These are phyloP conservation scores for Heterocephalus glaber DNA, from an alignment of 2,113 vertebrate species.

Conservation along the genomic window DNA sequence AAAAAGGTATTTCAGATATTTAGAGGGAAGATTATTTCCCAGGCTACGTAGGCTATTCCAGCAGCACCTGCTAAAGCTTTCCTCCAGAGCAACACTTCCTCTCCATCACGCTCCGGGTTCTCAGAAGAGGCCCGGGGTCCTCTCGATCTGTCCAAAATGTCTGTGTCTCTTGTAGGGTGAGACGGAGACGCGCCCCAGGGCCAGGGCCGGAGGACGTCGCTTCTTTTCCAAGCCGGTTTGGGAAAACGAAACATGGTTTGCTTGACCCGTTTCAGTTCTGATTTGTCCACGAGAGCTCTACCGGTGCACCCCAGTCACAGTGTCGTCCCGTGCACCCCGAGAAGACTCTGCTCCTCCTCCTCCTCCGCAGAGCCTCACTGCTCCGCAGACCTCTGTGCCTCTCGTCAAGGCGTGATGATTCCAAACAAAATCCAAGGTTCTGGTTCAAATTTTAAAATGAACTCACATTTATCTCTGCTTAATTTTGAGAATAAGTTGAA, in stretches of 20 bases:
- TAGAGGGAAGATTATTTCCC: slow-evolving; percentile 45
- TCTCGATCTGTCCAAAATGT: not conserved
- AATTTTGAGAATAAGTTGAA: not conserved
- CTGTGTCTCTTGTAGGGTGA: not conserved
- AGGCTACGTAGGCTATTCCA: not conserved
- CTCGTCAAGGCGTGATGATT: not conserved
- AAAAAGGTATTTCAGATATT: slow-evolving; percentile 40
- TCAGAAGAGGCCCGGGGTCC: not conserved
- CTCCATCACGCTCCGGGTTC: not conserved
- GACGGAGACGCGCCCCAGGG: not conserved
- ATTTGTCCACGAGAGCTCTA: not conserved
- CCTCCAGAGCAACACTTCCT: slow-evolving; percentile 5
- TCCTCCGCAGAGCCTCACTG: not conserved
- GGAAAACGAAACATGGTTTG: not conserved
- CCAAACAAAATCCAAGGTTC: not conserved
- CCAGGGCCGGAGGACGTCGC: not conserved
- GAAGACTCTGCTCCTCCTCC: not conserved
- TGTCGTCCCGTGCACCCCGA: too few relatives aligned
- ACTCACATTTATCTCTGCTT: not conserved
- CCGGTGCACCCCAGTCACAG: too few relatives aligned
- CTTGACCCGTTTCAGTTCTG: not conserved
- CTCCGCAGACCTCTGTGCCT: not conserved
- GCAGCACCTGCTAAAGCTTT: not conserved
- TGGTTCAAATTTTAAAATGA: not conserved
- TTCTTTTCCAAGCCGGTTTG: slow-evolving; percentile 13